Conservation (phyloP, 37 sponge, comb jelly and placozoan species). For the Ianthella basta region DNA sequence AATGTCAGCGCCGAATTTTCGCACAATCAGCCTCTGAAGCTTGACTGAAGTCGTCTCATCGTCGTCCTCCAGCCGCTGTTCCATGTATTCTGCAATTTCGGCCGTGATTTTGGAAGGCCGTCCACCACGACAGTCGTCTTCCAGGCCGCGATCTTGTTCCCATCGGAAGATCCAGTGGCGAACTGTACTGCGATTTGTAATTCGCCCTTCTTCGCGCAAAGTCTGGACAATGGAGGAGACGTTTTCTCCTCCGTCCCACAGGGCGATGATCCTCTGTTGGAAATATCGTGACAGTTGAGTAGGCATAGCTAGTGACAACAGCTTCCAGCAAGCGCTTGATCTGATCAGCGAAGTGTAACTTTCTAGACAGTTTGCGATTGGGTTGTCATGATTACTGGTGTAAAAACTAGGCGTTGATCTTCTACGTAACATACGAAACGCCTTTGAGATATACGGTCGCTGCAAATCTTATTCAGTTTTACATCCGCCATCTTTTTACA, state of each 20-base stretch:
- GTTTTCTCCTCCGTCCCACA: neutral
- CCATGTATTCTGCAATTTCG: constrained; percentile 19
- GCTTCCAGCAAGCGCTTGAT: neutral
- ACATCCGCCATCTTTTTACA: no score
- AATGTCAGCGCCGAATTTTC: neutral
- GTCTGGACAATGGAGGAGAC: neutral
- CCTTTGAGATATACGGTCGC: neutral
- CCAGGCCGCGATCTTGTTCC: neutral
- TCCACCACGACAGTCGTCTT: neutral
- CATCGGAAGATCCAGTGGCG: neutral
- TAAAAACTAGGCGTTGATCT: neutral
- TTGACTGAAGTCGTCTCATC: constrained; percentile 12
- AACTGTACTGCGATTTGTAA: neutral
- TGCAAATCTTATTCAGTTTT: no score
- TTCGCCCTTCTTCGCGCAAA: neutral
- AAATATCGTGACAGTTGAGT: neutral
- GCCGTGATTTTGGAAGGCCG: neutral
- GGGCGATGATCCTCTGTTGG: neutral
- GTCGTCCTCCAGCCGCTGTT: neutral
- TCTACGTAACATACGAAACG: neutral
- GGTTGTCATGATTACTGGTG: neutral
- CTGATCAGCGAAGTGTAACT: neutral
- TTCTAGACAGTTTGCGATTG: neutral
- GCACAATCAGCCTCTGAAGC: neutral
- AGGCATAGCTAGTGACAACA: neutral